Evolutionary conservation across 2,888 invertebrate genomes (phyloP).

Genomic region (Incurvaria masculella): DNA sequence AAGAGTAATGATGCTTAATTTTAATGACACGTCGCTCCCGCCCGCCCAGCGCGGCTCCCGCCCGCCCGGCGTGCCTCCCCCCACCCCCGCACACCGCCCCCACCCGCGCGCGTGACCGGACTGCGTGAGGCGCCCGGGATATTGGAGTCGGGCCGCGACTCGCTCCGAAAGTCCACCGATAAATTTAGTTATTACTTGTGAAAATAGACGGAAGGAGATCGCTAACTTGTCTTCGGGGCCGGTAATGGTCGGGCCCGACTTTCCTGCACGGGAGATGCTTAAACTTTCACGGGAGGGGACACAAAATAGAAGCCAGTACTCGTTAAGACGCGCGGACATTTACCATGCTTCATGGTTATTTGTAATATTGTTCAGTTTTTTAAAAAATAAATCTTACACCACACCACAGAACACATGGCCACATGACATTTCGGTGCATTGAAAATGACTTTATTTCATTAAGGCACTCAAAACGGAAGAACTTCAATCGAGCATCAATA

Average conservation of each 20-base stretch:
- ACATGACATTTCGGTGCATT: too few relatives aligned
- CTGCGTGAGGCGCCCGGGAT: constrained; percentile 34
- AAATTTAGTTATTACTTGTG: constrained; percentile 58
- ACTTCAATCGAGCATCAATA: too few relatives aligned
- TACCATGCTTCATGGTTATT: too few relatives aligned
- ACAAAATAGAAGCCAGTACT: too few relatives aligned
- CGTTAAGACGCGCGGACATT: too few relatives aligned
- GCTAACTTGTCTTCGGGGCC: constrained; percentile 52
- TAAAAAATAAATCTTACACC: too few relatives aligned
- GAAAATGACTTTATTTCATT: too few relatives aligned
- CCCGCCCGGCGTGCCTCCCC: constrained; percentile 21
- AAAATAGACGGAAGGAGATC: constrained; percentile 56
- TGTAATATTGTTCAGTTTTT: too few relatives aligned
- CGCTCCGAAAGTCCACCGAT: constrained; percentile 51
- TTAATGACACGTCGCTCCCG: constrained; percentile 49
- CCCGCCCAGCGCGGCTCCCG: constrained; percentile 18
- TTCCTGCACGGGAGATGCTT: neutral
- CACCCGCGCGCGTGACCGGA: constrained; percentile 33
- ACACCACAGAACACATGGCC: too few relatives aligned
- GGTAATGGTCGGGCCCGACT: neutral
- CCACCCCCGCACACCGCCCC: constrained; percentile 19
- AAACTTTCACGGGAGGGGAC: neutral
- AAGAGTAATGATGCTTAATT: constrained; percentile 57
- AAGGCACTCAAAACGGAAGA: too few relatives aligned
- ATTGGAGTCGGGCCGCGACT: constrained; percentile 42